Evolutionary conservation across 37 sponge, comb jelly and placozoan genomes (phyloP).

Genomic region (Agelas oroides): DNA sequence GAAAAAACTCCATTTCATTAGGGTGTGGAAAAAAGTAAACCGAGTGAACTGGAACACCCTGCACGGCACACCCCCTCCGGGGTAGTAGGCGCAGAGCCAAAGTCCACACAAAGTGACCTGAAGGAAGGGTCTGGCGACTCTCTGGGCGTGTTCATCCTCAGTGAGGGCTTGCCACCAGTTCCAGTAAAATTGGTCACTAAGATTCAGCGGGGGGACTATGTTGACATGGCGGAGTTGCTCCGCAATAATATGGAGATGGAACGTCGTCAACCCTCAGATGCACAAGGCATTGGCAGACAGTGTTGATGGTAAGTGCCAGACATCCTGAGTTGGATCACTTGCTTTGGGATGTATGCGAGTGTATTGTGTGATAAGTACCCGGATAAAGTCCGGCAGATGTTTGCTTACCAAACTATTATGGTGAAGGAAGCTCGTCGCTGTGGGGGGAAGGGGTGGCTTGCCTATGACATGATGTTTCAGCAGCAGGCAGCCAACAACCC

Average conservation of each 20-base stretch:
- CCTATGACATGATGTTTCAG: not conserved
- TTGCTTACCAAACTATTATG: constrained; percentile 20
- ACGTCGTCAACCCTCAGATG: not conserved
- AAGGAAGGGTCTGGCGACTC: no score
- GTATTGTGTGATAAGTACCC: constrained; percentile 10
- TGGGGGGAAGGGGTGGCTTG: not conserved
- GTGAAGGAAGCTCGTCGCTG: constrained; percentile 10
- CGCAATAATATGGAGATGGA: constrained; percentile 23
- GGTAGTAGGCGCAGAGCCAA: no score
- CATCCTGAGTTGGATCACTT: constrained; percentile 27
- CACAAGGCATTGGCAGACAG: not conserved
- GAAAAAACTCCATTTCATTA: no score
- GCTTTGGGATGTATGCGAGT: constrained; percentile 33
- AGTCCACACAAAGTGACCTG: no score
- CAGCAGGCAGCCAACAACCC: constrained; percentile 12
- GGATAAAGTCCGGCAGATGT: not conserved
- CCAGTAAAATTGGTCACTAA: constrained; percentile 6
- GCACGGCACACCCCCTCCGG: no score
- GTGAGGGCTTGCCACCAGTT: constrained; percentile 21
- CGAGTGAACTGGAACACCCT: no score
- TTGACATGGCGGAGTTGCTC: constrained; percentile 22
- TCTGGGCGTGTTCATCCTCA: not conserved
- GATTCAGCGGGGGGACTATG: constrained; percentile 27
- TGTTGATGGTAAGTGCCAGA: constrained; percentile 9
- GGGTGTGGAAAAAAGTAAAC: no score